Percentiles rank a stretch among this genome's conserved stretches.
These are phyloP conservation scores for Drosophila hydei DNA, from an alignment of 1,140 invertebrate genomes.

Conservation along the genomic window DNA sequence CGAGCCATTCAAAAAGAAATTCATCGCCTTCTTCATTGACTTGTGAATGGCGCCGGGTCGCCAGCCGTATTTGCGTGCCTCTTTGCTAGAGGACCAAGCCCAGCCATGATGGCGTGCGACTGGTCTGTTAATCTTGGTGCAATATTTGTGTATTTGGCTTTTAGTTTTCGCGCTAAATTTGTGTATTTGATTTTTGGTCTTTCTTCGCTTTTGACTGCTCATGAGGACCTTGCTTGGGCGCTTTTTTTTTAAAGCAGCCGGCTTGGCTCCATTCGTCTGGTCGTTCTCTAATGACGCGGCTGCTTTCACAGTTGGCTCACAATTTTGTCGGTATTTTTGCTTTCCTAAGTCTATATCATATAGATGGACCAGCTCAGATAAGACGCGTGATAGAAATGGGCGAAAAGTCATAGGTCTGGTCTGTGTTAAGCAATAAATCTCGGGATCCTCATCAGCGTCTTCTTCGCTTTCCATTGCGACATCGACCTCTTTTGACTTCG, in stretches of 20 bases:
- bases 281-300: no score
- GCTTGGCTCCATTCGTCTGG: no score
- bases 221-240: no score
- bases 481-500: neutral
- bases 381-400: constrained; percentile 66
- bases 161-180: constrained; percentile 51
- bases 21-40: constrained; percentile 72
- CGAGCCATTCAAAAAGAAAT: constrained; percentile 62
- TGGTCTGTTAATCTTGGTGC: constrained; percentile 32
- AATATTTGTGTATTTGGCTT: constrained; percentile 47
- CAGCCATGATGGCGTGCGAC: constrained; percentile 73
- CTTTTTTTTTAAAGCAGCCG: no score
- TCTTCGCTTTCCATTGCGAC: neutral
- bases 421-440: neutral
- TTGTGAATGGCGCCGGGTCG: constrained; percentile 68
- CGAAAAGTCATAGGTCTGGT: constrained; percentile 13
- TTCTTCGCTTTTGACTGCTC: no score
- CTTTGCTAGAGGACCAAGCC: constrained; percentile 58
- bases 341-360: constrained; percentile 51
- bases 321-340: no score
- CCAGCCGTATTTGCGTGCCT: constrained; percentile 63
- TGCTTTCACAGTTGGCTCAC: no score
- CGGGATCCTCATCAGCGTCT: neutral
- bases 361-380: constrained; percentile 69
- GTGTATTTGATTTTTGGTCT: constrained; percentile 25